A percentile compares a stretch with the other conserved stretches of the same genome.
These are phyloP conservation scores for Cryptocephalus moraei DNA, from an alignment of 2,888 invertebrate genomes.

Conservation along the genomic window DNA sequence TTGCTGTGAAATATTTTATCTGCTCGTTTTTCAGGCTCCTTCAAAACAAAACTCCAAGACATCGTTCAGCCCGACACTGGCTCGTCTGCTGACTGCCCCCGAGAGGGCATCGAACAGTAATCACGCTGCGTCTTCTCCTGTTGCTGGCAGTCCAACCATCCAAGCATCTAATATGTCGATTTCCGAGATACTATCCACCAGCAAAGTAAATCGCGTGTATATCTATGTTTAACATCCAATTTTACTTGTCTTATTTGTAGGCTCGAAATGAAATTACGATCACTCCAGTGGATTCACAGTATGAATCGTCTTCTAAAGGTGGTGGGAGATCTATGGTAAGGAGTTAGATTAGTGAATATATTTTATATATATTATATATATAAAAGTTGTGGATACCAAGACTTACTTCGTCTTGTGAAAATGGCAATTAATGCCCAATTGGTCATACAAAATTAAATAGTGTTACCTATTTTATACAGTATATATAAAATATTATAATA, in stretches of 20 bases:
- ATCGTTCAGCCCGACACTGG: conserved; percentile 71
- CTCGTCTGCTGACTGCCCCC: conserved; percentile 63
- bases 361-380: no score
- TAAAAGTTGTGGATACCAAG: no score
- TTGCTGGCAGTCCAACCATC: conserved; percentile 11
- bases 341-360: neutral
- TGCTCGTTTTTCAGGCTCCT: conserved; percentile 30
- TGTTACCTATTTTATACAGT: no score
- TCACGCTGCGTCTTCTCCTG: conserved; percentile 15
- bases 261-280: conserved; percentile 52
- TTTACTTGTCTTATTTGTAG: conserved; percentile 31
- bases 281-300: conserved; percentile 43
- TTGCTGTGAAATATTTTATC: no score
- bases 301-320: conserved; percentile 19
- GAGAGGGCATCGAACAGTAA: conserved; percentile 23
- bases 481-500: no score
- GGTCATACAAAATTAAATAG: no score
- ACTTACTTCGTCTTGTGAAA: no score
- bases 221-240: neutral
- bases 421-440: no score
- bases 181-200: conserved; percentile 35
- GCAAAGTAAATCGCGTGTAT: conserved; percentile 27
- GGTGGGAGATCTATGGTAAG: conserved; percentile 12
- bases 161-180: conserved; percentile 31
- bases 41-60: conserved; percentile 38